Evolutionary conservation across 2,888 invertebrate genomes (phyloP).

Genomic region (Lottia scabra): DNA sequence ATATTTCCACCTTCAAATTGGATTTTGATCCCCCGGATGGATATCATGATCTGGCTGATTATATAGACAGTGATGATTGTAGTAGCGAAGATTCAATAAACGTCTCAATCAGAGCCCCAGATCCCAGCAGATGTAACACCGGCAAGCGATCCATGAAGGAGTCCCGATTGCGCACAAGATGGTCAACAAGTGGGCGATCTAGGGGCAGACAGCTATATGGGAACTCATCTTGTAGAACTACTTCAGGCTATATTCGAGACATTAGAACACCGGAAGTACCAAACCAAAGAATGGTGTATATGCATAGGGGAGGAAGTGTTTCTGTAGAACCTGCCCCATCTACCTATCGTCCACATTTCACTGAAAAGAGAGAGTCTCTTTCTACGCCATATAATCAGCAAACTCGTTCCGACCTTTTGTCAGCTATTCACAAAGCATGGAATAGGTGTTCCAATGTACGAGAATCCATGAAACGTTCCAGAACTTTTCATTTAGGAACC

Average conservation of each 20-base stretch:
- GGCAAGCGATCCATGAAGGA: no score
- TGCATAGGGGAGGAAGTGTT: neutral
- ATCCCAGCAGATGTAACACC: neutral
- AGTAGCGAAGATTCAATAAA: neutral
- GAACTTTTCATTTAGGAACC: neutral
- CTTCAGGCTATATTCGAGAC: neutral
- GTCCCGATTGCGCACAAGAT: neutral
- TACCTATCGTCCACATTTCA: neutral
- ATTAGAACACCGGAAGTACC: neutral
- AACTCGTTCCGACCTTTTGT: neutral
- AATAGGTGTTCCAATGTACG: neutral
- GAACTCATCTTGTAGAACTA: neutral
- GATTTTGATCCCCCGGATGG: no score
- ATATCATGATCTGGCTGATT: no score
- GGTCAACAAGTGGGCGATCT: neutral
- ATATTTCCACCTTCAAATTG: no score
- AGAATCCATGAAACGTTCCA: neutral
- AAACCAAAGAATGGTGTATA: neutral
- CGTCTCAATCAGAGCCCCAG: neutral
- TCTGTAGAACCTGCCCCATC: neutral
- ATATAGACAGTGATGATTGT: neutral
- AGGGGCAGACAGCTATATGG: neutral
- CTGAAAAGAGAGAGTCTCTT: neutral
- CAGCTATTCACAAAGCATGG: neutral
- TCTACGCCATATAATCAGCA: neutral